Evolutionary conservation across 1,140 invertebrate species (phyloP), one percentile per base, ranked within the genome.

Genomic region (Triops longicaudatus): DNA sequence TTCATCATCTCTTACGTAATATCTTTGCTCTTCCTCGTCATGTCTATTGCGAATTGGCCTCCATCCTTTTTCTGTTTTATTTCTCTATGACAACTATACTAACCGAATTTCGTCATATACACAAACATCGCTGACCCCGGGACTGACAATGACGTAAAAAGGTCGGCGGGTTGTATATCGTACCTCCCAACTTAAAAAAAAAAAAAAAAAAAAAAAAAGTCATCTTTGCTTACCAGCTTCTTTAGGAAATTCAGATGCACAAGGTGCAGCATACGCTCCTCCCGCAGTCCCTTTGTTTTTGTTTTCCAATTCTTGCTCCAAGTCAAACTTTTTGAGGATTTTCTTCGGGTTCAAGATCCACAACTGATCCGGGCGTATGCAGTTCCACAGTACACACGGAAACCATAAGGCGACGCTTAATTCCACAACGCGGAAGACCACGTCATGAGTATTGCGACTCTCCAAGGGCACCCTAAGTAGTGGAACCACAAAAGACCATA

Each of bases 341-440:
- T 92, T 91, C 77, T 92, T 91, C 14, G 95, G 95, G 88, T 97
- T 97, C 78, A 97, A 85, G 81, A 97, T 92, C 95, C 95, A 97
- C 73, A 97, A 86, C 84, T 94, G 91, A 82, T 96, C 93, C n/a
- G 95, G 95, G 77, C 89, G 92, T 87, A 94, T 94, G 81, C 92
- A 96, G 85, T 97, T 97, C 95, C 95, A 97, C 31, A 97, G 87
- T 17, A 93, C 92, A 85, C 95, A 97, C 1, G 95, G 95, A 85
- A 97, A 97, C 95, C 95, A 97, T 79, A 97, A 83, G 78, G 92
- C 92, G 73, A 96, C 93, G n/a, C 94, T 95, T 80, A 97, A 92
- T 88, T 97, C 95, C 74, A 93, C 92, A 71, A 95, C 87, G 26
- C 93, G 90, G 84, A 97, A 97, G 77, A 95, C 89, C 78, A 97